Evolutionary conservation across 2,113 vertebrate genomes (phyloP).

Genomic region (Malurus elegans): DNA sequence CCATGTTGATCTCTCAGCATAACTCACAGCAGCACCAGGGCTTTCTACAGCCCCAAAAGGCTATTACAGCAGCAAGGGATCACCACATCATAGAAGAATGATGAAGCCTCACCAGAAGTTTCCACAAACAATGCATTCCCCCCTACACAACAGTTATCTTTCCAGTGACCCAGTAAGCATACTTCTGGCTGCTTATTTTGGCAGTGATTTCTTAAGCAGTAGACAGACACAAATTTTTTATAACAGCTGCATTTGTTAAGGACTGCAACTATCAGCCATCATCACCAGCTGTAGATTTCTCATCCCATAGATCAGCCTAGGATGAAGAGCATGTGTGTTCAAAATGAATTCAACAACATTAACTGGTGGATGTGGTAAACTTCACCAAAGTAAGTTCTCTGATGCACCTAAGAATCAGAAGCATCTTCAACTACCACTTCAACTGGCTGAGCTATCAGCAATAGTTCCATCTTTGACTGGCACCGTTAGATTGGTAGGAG

Average conservation of each 20-base stretch:
- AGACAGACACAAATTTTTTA: not conserved
- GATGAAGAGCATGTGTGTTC: not conserved
- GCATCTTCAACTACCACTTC: not conserved
- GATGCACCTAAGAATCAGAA: not conserved
- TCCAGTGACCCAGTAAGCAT: not conserved
- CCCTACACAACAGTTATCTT: not conserved
- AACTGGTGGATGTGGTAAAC: not conserved
- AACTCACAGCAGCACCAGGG: constrained; percentile 51
- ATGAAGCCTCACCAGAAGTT: constrained; percentile 20
- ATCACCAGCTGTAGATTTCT: not conserved
- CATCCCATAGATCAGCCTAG: not conserved
- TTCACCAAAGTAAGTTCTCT: not conserved
- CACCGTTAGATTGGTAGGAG: not conserved
- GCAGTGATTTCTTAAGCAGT: constrained; percentile 34
- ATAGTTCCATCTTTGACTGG: not conserved
- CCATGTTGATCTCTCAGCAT: constrained; percentile 11
- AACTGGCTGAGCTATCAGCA: not conserved
- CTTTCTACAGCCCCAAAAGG: constrained; percentile 14
- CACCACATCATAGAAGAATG: not conserved
- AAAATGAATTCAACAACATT: not conserved
- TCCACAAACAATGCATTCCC: not conserved
- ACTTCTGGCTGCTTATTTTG: constrained; percentile 17
- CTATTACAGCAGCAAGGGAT: constrained; percentile 39
- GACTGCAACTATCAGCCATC: not conserved
- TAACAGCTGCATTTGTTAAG: not conserved